These are phyloP conservation scores for Gambusia yucatana DNA, from an alignment of 2,797 vertebrate species.

Conservation along the genomic window DNA sequence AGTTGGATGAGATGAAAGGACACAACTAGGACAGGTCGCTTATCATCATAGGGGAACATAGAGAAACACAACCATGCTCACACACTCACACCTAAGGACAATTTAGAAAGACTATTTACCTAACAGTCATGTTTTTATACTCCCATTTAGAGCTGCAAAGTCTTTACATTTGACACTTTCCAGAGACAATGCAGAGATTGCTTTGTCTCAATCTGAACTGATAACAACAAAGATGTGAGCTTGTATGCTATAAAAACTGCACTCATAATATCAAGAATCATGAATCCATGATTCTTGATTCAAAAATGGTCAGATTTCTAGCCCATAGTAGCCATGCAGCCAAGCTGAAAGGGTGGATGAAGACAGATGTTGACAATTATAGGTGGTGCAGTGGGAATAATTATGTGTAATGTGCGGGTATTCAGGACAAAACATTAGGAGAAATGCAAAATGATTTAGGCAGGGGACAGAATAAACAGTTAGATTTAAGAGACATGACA, in stretches of 20 bases:
- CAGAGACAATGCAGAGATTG: slow-evolving; percentile 13
- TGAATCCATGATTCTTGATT: slow-evolving; percentile 38
- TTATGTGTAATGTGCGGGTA: slow-evolving; percentile 76
- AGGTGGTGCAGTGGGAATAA: slow-evolving; percentile 69
- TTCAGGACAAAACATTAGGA: slow-evolving; percentile 72
- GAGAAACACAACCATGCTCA: not conserved
- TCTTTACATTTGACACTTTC: slow-evolving; percentile 19
- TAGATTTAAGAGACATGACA: slow-evolving; percentile 67
- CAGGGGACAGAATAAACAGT: slow-evolving; percentile 60
- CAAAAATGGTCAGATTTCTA: slow-evolving; percentile 69
- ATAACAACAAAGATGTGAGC: slow-evolving; percentile 24
- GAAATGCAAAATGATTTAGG: slow-evolving; percentile 58
- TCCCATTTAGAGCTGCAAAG: not conserved
- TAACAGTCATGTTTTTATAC: not conserved
- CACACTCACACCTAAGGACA: not conserved
- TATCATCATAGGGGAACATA: not conserved
- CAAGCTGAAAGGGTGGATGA: slow-evolving; percentile 65
- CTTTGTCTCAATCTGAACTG: slow-evolving; percentile 35
- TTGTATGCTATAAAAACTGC: slow-evolving; percentile 28
- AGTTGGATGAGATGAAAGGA: not conserved
- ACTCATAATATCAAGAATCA: slow-evolving; percentile 48
- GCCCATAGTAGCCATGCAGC: slow-evolving; percentile 66
- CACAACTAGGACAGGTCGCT: not conserved
- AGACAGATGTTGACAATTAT: slow-evolving; percentile 81
- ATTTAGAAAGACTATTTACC: not conserved